Percentiles rank a stretch among this genome's conserved stretches.
Evolutionary conservation across 2,113 vertebrate species (phyloP).

Genomic region (Narcine bancroftii): DNA sequence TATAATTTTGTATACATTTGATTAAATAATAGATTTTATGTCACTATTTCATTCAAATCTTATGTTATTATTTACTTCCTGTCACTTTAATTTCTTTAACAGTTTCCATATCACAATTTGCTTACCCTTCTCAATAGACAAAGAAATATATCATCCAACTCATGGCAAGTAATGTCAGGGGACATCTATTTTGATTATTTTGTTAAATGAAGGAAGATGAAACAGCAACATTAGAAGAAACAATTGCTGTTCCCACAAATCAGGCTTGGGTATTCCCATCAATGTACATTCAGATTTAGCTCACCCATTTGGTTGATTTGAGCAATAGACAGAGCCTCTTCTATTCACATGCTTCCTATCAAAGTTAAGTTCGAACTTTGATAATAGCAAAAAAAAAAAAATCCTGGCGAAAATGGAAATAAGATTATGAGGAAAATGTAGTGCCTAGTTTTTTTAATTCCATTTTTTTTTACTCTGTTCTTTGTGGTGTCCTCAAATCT

Average conservation of each 20-base stretch:
- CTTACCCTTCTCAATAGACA: neutral
- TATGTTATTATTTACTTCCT: neutral
- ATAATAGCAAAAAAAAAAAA: neutral
- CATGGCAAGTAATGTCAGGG: neutral
- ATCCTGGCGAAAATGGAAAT: neutral
- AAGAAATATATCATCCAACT: neutral
- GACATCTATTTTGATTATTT: too few relatives aligned
- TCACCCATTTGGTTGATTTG: neutral
- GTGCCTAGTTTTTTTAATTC: neutral
- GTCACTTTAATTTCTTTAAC: neutral
- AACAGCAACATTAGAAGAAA: neutral
- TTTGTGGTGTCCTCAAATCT: neutral
- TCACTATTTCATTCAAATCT: neutral
- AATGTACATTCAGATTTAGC: neutral
- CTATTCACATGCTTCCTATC: neutral
- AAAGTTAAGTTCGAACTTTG: neutral
- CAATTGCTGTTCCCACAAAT: neutral
- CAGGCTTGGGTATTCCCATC: neutral
- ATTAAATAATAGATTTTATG: neutral
- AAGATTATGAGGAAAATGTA: neutral
- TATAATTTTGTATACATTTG: neutral
- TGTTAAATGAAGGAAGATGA: too few relatives aligned
- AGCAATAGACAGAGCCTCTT: neutral
- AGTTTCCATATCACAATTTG: neutral
- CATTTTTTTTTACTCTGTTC: neutral